Conservation (phyloP, 1,140 invertebrate species). For the Ips nitidus region DNA sequence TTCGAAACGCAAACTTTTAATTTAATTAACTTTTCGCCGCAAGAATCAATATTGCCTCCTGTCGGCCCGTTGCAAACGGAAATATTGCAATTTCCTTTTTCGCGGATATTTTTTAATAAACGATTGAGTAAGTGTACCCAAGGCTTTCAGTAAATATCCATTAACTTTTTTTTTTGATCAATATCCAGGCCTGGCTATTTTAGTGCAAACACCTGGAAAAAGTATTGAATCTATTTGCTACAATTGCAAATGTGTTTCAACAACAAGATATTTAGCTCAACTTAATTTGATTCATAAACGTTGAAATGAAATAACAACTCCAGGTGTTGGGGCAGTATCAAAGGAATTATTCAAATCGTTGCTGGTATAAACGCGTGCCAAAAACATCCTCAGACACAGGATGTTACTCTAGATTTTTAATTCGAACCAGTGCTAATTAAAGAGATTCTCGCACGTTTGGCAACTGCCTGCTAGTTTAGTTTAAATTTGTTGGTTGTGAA, state of each 20-base stretch:
- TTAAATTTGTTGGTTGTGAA: no score
- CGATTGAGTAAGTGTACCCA: not conserved
- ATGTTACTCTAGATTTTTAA: constrained; percentile 31
- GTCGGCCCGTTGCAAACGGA: constrained; percentile 13
- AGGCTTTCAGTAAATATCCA: constrained; percentile 8
- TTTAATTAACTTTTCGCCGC: constrained; percentile 14
- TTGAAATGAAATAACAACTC: not conserved
- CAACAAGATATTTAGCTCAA: no score
- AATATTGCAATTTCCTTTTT: constrained; percentile 19
- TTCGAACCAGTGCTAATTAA: constrained; percentile 25
- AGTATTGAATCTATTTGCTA: no score
- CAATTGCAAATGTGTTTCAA: no score
- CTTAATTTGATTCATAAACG: no score
- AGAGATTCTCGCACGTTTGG: constrained; percentile 25
- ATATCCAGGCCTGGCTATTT: not conserved
- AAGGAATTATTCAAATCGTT: not conserved
- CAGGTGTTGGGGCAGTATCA: not conserved
- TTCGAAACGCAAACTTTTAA: not conserved
- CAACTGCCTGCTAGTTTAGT: constrained; percentile 4
- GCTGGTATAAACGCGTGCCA: constrained; percentile 22
- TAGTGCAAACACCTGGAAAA: not conserved
- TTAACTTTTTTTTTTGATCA: constrained; percentile 3
- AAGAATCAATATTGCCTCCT: constrained; percentile 11
- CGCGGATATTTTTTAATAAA: constrained; percentile 12
- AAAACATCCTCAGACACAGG: constrained; percentile 24